Evolutionary conservation across 2,113 vertebrate species (phyloP).

Genomic region (Centrocercus urophasianus): DNA sequence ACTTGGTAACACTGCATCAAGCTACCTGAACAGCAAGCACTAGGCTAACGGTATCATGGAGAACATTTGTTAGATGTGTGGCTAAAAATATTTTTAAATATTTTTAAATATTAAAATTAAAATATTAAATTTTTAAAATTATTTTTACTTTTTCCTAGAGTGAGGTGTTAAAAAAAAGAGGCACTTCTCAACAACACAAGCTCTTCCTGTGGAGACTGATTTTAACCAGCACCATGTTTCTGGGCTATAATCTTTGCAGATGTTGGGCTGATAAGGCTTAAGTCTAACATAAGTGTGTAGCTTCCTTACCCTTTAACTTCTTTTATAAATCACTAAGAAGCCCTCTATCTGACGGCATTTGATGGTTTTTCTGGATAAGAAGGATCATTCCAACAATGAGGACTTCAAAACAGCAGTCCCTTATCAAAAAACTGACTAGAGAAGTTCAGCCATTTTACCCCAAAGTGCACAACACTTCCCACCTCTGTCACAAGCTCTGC

Average conservation of each 20-base stretch:
- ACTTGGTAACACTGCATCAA: not conserved
- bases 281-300: not conserved
- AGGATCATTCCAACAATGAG: not conserved
- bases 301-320: not conserved
- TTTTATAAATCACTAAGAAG: not conserved
- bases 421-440: not conserved
- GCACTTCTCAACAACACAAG: not conserved
- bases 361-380: not conserved
- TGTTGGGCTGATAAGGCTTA: not conserved
- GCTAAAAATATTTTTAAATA: not conserved
- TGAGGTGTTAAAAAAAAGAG: not conserved
- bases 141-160: not conserved
- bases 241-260: not conserved
- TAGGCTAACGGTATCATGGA: not conserved
- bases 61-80: not conserved
- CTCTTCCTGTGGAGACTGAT: not conserved
- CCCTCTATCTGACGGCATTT: not conserved
- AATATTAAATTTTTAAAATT: not conserved
- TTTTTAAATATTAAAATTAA: too few species aligned
- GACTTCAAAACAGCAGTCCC: not conserved
- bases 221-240: fast-evolving
- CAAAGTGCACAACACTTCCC: not conserved
- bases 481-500: not conserved
- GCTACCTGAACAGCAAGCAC: not conserved
- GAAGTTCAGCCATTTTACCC: not conserved